Percentiles rank a stretch among this genome's conserved stretches.
phyloP scores from a whole-genome alignment of 2,113 vertebrate species.

The Rhegmatorhina hoffmannsi region DNA sequence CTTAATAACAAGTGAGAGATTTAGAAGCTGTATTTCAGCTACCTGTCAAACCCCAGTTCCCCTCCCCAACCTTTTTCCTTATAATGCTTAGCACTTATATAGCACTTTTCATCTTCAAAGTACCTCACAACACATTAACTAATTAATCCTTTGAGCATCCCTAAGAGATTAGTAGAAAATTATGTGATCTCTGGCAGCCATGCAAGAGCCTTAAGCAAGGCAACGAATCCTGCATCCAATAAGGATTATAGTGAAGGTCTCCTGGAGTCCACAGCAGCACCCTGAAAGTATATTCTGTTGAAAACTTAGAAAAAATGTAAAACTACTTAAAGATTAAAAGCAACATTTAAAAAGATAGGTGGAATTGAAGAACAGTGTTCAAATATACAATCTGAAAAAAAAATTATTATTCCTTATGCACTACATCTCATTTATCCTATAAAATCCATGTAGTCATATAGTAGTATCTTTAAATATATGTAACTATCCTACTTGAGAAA shows the following conservation, averaged over 20 bases:
- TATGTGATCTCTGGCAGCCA: not conserved
- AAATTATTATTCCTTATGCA: not conserved
- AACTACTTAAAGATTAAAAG: not conserved
- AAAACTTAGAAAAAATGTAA: not conserved
- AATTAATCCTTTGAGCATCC: constrained; percentile 57
- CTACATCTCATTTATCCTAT: not conserved
- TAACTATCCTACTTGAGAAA: not conserved
- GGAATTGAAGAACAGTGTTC: not conserved
- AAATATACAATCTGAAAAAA: not conserved
- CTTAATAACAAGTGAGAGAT: constrained; percentile 15
- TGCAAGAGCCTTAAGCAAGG: constrained; percentile 19
- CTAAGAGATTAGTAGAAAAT: constrained; percentile 27
- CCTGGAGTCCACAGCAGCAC: not conserved
- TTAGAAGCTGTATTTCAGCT: constrained; percentile 3
- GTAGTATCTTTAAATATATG: not conserved
- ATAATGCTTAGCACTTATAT: not conserved
- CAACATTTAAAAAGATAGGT: not conserved
- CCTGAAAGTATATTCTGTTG: not conserved
- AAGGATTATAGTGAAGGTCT: constrained; percentile 39
- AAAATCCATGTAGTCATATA: not conserved
- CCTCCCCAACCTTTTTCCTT: not conserved
- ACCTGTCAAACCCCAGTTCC: not conserved
- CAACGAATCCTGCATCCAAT: not conserved
- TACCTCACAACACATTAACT: constrained; percentile 36
- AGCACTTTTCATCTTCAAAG: constrained; percentile 61